Conservation (phyloP, 1,140 invertebrate species). For the Drosophila miranda region DNA sequence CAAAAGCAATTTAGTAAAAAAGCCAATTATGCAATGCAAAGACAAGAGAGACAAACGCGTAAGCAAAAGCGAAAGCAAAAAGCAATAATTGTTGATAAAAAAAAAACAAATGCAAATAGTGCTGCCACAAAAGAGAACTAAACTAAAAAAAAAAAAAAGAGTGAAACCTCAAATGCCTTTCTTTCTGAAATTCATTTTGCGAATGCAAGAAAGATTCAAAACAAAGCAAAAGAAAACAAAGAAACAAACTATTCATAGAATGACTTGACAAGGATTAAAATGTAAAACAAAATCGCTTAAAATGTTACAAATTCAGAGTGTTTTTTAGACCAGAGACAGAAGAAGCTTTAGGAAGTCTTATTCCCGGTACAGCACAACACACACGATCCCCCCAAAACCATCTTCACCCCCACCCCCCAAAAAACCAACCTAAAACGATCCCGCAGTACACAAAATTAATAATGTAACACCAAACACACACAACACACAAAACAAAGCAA, state of each 20-base stretch:
- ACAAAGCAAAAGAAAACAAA: conserved; percentile 8
- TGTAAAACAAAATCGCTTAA: conserved; percentile 14
- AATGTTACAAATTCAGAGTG: conserved; percentile 18
- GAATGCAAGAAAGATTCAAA: conserved; percentile 4
- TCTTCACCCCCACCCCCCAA: not conserved
- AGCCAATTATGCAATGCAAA: conserved; percentile 39
- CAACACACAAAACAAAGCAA: conserved; percentile 4
- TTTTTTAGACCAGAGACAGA: conserved; percentile 9
- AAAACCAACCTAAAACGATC: not conserved
- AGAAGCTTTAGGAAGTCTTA: conserved; percentile 11
- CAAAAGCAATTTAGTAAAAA: conserved; percentile 11
- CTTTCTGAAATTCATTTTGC: conserved; percentile 17
- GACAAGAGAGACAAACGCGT: conserved; percentile 20
- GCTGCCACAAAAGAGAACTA: conserved; percentile 12
- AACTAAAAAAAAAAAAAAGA: conserved; percentile 10
- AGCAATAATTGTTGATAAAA: conserved; percentile 16
- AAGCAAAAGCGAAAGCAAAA: conserved; percentile 8
- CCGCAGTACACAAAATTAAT: conserved; percentile 14
- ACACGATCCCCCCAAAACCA: conserved; percentile 1
- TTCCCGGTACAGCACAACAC: conserved; percentile 16
- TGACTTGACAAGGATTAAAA: conserved; percentile 8
- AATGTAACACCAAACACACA: conserved; percentile 10
- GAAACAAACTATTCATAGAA: conserved; percentile 18
- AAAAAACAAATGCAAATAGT: conserved; percentile 10
- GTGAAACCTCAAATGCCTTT: conserved; percentile 31